Evolutionary conservation across 2,797 vertebrate genomes (phyloP).

Genomic region (Lophius americanus): DNA sequence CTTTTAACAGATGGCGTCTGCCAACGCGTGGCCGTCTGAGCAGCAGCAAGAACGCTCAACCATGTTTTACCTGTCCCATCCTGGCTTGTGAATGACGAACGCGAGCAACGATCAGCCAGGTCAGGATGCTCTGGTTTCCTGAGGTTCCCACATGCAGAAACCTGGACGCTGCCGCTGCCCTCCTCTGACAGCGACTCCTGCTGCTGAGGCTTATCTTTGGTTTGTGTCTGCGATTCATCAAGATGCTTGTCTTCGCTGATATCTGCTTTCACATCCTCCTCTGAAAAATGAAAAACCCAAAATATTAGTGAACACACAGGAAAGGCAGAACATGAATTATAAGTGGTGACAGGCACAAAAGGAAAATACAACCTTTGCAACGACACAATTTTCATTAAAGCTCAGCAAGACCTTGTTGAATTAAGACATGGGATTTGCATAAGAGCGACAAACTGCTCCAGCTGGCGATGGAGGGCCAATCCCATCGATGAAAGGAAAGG

Average conservation of each 20-base stretch:
- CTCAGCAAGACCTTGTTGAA: background rate
- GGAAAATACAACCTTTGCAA: background rate
- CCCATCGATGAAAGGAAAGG: slow-evolving; percentile 1
- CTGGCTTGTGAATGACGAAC: slow-evolving; percentile 83
- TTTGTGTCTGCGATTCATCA: slow-evolving; percentile 8
- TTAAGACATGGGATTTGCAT: background rate
- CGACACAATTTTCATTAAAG: background rate
- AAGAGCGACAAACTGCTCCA: background rate
- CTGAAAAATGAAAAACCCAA: slow-evolving; percentile 27
- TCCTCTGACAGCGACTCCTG: slow-evolving; percentile 65
- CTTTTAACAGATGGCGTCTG: too few relatives aligned
- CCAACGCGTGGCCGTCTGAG: too few relatives aligned
- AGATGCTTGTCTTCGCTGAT: slow-evolving; percentile 30
- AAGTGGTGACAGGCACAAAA: background rate
- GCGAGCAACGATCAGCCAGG: slow-evolving; percentile 83
- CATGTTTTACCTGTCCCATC: slow-evolving; percentile 86
- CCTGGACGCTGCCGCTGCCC: slow-evolving; percentile 70
- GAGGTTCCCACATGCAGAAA: slow-evolving; percentile 60
- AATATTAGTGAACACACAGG: background rate
- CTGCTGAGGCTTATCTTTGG: slow-evolving; percentile 37
- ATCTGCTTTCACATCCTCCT: slow-evolving; percentile 52
- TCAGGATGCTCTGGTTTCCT: slow-evolving; percentile 84
- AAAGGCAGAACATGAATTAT: too few relatives aligned
- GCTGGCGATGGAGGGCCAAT: slow-evolving; percentile 3
- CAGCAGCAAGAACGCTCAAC: background rate